These are phyloP conservation scores for Hydrocynus forskahlii DNA, from an alignment of 2,797 vertebrate species.

Conservation along the genomic window DNA sequence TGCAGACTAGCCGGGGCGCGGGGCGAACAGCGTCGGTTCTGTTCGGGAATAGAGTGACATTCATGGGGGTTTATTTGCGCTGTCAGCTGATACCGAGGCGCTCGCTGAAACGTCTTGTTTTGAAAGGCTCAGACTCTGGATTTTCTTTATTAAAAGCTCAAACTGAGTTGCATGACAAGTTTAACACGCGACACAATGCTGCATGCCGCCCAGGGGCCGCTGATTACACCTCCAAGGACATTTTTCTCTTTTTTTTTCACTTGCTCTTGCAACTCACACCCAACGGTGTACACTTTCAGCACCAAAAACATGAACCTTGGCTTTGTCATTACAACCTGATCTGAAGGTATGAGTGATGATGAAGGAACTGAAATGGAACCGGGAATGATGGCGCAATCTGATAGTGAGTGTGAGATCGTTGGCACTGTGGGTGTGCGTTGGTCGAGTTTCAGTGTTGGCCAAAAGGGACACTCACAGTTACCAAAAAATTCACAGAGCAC, in stretches of 20 bases:
- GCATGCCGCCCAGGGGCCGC: slow-evolving; percentile 36
- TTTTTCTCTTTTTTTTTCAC: background rate
- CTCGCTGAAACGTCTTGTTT: slow-evolving; percentile 58
- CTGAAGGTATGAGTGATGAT: background rate
- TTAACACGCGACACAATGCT: slow-evolving; percentile 63
- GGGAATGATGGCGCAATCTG: no score
- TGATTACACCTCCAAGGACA: background rate
- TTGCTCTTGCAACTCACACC: background rate
- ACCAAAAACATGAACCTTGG: background rate
- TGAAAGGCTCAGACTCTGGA: slow-evolving; percentile 62
- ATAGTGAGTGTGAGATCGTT: no score
- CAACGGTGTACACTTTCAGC: background rate
- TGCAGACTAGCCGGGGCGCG: slow-evolving; percentile 18
- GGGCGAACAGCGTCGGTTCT: slow-evolving; percentile 44
- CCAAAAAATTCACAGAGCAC: no score
- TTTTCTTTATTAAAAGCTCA: slow-evolving; percentile 68
- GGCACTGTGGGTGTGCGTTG: no score
- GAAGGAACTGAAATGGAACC: no score
- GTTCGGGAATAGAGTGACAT: slow-evolving; percentile 62
- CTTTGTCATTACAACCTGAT: background rate
- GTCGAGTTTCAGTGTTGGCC: no score
- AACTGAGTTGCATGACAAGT: slow-evolving; percentile 68
- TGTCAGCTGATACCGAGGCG: slow-evolving; percentile 62
- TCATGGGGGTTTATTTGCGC: slow-evolving; percentile 58
- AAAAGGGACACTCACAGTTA: no score